Evolutionary conservation across 2,113 vertebrate species (phyloP).

Genomic region (Arvicanthis niloticus): DNA sequence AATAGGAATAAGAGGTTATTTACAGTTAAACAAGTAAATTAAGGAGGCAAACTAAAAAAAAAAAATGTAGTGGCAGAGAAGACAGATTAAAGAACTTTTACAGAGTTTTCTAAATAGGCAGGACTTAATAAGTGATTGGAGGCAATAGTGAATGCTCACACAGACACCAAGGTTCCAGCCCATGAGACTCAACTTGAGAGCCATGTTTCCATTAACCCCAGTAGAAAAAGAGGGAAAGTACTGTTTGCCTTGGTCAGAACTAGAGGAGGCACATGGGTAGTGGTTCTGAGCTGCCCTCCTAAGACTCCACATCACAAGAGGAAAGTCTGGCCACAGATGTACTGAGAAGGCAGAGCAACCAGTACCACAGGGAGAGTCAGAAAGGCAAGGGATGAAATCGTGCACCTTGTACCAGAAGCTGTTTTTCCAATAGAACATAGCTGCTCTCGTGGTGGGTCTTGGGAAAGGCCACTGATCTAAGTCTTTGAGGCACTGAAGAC

Average conservation of each 20-base stretch:
- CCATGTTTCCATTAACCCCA: neutral
- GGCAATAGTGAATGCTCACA: neutral
- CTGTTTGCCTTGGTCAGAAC: neutral
- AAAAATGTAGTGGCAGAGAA: neutral
- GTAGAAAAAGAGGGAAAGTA: accelerated
- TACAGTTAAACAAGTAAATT: neutral
- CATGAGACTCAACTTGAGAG: neutral
- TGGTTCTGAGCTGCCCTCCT: neutral
- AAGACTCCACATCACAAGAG: neutral
- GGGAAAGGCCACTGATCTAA: neutral
- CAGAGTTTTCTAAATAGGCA: neutral
- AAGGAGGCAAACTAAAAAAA: neutral
- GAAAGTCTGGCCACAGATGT: neutral
- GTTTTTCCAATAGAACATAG: neutral
- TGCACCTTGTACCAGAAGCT: neutral
- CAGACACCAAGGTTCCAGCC: neutral
- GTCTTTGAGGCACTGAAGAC: neutral
- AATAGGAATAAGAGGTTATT: neutral
- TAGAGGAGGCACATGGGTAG: neutral
- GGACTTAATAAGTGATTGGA: slow-evolving; percentile 7
- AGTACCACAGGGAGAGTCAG: neutral
- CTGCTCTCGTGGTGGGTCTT: no score
- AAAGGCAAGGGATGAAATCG: neutral
- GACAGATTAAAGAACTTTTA: neutral
- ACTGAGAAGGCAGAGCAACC: neutral